Base-by-base conservation (phyloP, 2,888 invertebrate genomes). In the Drosophila fulvimacula region DNA sequence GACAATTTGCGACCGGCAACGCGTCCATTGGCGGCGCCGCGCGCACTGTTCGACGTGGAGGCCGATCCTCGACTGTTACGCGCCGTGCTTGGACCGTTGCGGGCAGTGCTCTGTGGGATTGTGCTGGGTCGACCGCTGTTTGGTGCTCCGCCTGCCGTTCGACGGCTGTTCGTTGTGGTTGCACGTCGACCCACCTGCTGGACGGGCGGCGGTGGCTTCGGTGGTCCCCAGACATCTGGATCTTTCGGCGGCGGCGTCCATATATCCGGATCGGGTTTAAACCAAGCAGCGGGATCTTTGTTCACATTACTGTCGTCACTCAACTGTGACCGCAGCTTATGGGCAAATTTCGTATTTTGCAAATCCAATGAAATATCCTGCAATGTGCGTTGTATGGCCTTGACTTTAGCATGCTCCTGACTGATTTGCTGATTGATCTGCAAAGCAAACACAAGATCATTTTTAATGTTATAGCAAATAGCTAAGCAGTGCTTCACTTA, bases 401-500 rank as follows among this genome's bases (percentile, higher is more conserved):
- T 98, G 51, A 99, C 95, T 92, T 97, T 96, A 88, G 98, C 97
- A 92, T 97, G 98, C 92, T 99, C 99, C 64, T 95, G 95, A 46
- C 95, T 96, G 90, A 99, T 96, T 92, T 97, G 96, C 89, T 96
- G 96, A 90, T 97, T 97, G 24, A 98, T 95, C 97, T 97, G 81
- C 13, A 17, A 34, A 34, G 81, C 7, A 21, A 34, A 42, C 2
- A 15, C 7, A 36, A 5, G 19, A 3, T 10, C 38, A 17, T 7
- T 15, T 6, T 38, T 5, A 3, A 19, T 13, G 0, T 13, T 0
- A 19, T 6, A n/a, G 15, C 2, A 1, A 24, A 4, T 19, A 41
- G 13, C 15, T 10, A 5, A 21, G 7, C 34, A 34, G 34, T 7
- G 27, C 27, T 6, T 7, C 21, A 24, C 51, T 51, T 6, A 97